These are phyloP conservation scores for Cephus rjabovi DNA, from an alignment of 2,888 invertebrate species.

Conservation along the genomic window DNA sequence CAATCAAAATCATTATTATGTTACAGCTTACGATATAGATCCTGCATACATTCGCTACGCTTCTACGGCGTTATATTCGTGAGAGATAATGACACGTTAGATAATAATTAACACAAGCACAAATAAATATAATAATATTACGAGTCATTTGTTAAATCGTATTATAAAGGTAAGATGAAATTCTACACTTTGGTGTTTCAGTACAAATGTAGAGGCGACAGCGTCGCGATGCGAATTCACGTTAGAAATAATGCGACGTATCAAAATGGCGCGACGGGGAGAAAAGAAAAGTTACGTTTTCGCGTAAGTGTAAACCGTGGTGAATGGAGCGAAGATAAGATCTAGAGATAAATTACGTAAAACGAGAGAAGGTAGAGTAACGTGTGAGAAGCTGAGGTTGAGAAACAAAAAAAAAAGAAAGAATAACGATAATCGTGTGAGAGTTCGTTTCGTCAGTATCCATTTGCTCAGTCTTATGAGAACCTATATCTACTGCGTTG, in stretches of 20 bases:
- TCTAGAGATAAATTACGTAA: not conserved
- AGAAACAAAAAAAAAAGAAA: conserved; percentile 19
- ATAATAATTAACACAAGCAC: conserved; percentile 33
- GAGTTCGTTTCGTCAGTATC: conserved; percentile 30
- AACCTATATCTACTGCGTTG: not conserved
- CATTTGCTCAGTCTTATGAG: conserved; percentile 46
- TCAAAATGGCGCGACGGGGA: not conserved
- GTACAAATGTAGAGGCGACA: not conserved
- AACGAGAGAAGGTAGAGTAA: not conserved
- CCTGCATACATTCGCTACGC: conserved; percentile 1
- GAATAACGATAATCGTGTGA: conserved; percentile 5
- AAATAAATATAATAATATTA: conserved; percentile 51
- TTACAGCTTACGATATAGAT: conserved; percentile 9
- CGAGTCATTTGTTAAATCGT: conserved; percentile 36
- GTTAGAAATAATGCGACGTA: not conserved
- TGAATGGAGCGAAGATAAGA: not conserved
- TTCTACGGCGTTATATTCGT: not conserved
- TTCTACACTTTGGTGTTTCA: conserved; percentile 49
- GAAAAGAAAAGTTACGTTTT: not conserved
- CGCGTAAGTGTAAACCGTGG: not conserved
- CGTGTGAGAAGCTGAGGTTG: conserved; percentile 22
- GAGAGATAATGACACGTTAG: conserved; percentile 14
- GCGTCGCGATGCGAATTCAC: not conserved
- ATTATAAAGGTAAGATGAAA: conserved; percentile 27
- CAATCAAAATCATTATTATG: conserved; percentile 37